Percentiles rank a stretch among this genome's conserved stretches.
Evolutionary conservation across 1,140 invertebrate genomes (phyloP).

Genomic region (Penaeus indicus): DNA sequence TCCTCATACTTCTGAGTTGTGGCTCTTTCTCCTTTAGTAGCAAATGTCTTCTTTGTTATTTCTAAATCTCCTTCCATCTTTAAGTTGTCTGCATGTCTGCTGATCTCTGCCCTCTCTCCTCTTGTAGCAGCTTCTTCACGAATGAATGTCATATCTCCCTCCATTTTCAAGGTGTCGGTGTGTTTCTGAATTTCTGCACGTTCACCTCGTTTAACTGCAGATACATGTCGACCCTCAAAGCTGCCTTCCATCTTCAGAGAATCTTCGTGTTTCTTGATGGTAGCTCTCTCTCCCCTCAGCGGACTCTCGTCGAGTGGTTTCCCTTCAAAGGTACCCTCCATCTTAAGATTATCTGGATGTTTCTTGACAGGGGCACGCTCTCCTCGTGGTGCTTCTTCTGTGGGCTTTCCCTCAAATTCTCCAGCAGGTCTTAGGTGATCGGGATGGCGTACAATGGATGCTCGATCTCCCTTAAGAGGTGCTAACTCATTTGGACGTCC

Average conservation of each 20-base stretch:
- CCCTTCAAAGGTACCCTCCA: constrained; percentile 67
- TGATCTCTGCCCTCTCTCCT: constrained; percentile 64
- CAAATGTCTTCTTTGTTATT: constrained; percentile 46
- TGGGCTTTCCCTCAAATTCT: constrained; percentile 71
- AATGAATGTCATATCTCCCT: constrained; percentile 36
- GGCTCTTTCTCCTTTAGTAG: constrained; percentile 69
- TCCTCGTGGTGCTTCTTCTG: constrained; percentile 65
- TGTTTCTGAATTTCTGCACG: constrained; percentile 70
- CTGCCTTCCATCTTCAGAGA: constrained; percentile 72
- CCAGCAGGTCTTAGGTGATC: constrained; percentile 77
- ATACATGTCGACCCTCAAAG: constrained; percentile 32
- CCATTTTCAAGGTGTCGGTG: constrained; percentile 69
- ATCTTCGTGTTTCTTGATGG: constrained; percentile 73
- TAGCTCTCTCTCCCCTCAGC: constrained; percentile 65
- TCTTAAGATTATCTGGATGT: constrained; percentile 57
- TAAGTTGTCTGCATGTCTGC: constrained; percentile 64
- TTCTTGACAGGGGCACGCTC: constrained; percentile 53
- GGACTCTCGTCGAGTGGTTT: constrained; percentile 57
- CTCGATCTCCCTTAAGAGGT: constrained; percentile 70
- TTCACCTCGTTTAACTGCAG: constrained; percentile 46
- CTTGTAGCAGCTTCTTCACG: constrained; percentile 36
- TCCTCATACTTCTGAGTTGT: constrained; percentile 71
- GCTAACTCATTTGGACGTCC: constrained; percentile 70
- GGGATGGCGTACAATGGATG: constrained; percentile 70
- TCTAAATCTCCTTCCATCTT: constrained; percentile 65